Evolutionary conservation across 2,113 vertebrate genomes (phyloP).

Genomic region (Tiliqua scincoides): DNA sequence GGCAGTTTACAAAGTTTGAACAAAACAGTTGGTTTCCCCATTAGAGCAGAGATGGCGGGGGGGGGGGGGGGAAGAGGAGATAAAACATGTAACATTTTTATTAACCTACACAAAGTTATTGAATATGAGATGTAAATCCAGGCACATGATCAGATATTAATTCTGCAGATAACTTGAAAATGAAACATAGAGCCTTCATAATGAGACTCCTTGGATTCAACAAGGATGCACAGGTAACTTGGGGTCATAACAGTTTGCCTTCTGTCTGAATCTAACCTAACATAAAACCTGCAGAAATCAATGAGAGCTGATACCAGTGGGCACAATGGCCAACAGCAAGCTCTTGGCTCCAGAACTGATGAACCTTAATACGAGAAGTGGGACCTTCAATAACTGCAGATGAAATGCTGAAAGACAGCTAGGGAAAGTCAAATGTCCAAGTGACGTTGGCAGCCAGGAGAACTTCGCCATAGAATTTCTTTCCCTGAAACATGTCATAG

Average conservation of each 20-base stretch:
- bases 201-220: background rate
- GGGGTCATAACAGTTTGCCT: background rate
- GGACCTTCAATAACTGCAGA: background rate
- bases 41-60: background rate
- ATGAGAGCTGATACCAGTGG: background rate
- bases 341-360: background rate
- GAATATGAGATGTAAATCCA: slow-evolving; percentile 36
- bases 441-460: background rate
- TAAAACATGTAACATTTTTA: slow-evolving; percentile 36
- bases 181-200: background rate
- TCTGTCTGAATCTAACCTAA: background rate
- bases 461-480: background rate
- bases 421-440: background rate
- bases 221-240: background rate
- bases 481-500: background rate
- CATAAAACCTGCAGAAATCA: background rate
- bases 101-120: slow-evolving; percentile 35
- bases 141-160: background rate
- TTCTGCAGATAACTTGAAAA: slow-evolving; percentile 29
- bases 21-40: slow-evolving; percentile 43
- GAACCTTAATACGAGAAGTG: background rate
- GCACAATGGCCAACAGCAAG: background rate
- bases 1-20: slow-evolving; percentile 51
- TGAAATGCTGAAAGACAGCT: background rate
- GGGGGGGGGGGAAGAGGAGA: background rate